A percentile compares a stretch with the other conserved stretches of the same genome.
These are phyloP conservation scores for Phoxinus phoxinus DNA, from an alignment of 2,113 vertebrate species.

Conservation along the genomic window DNA sequence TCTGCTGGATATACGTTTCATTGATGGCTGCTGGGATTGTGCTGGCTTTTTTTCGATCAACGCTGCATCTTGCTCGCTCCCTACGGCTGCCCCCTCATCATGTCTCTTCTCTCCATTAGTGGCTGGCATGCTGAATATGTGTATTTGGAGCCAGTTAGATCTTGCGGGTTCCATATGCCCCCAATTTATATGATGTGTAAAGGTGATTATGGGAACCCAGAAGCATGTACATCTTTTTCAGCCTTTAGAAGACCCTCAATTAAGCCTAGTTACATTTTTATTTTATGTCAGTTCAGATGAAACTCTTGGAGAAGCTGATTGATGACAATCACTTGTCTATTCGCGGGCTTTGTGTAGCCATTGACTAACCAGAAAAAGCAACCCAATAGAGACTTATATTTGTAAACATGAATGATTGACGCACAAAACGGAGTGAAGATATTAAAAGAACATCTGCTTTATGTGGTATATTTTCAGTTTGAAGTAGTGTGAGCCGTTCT, in stretches of 20 bases:
- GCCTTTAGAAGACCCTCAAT: slow-evolving; percentile 7
- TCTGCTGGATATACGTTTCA: slow-evolving; percentile 8
- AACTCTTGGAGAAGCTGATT: slow-evolving; percentile 14
- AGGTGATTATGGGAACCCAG: slow-evolving; percentile 6
- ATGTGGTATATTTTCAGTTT: background rate
- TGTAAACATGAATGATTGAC: background rate
- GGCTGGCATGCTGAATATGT: background rate
- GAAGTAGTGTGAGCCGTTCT: background rate
- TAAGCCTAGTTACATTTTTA: slow-evolving; percentile 1
- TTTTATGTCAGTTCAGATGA: slow-evolving; percentile 16
- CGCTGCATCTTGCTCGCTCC: background rate
- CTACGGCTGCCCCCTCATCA: background rate
- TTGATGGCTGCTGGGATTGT: slow-evolving; percentile 30
- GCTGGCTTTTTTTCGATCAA: slow-evolving; percentile 28
- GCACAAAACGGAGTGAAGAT: background rate
- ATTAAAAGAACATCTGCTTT: slow-evolving; percentile 5
- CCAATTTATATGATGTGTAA: background rate
- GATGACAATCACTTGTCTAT: background rate
- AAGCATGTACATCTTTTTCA: slow-evolving; percentile 6
- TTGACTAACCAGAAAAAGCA: background rate
- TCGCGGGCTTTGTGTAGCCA: background rate
- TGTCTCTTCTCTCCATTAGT: slow-evolving; percentile 17
- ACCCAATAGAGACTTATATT: background rate
- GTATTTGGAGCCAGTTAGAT: background rate
- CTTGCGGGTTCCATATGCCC: background rate